phyloP scores from a whole-genome alignment of 2,888 invertebrate genomes.

The Polymixis flavicincta region DNA sequence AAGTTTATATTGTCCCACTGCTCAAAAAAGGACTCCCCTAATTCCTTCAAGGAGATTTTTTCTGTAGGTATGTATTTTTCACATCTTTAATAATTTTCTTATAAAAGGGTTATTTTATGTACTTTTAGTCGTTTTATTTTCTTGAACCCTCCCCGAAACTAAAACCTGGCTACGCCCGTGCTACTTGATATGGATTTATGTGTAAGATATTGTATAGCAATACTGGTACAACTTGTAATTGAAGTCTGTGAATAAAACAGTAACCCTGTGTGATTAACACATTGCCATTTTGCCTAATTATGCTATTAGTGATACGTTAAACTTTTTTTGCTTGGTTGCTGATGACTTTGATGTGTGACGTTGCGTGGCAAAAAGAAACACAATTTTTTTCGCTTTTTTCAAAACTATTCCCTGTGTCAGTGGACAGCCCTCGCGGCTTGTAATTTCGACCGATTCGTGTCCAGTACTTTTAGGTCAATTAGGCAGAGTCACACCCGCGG shows the following conservation, averaged over 20 bases:
- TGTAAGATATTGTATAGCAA: background rate
- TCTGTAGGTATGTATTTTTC: no score
- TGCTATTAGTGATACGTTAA: background rate
- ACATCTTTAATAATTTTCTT: no score
- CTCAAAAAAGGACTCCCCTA: no score
- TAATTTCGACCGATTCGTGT: conserved; percentile 89
- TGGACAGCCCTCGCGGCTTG: conserved; percentile 82
- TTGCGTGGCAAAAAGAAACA: background rate
- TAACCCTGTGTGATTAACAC: background rate
- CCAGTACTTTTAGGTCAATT: conserved; percentile 91
- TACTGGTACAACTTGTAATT: background rate
- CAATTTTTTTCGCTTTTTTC: background rate
- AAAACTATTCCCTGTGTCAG: conserved; percentile 18
- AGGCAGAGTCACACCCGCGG: conserved; percentile 88
- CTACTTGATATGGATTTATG: background rate
- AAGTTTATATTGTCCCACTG: no score
- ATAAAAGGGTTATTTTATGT: no score
- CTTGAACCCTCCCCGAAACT: no score
- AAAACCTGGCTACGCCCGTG: no score
- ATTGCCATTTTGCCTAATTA: background rate
- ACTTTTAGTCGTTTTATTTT: no score
- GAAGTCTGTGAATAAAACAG: background rate
- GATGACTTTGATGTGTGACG: no score
- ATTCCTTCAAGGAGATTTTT: no score
- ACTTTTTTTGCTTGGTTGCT: background rate